Evolutionary conservation across 2,888 invertebrate genomes (phyloP), one percentile per base, ranked within the genome.

Genomic region (Cacoxenus indagator): DNA sequence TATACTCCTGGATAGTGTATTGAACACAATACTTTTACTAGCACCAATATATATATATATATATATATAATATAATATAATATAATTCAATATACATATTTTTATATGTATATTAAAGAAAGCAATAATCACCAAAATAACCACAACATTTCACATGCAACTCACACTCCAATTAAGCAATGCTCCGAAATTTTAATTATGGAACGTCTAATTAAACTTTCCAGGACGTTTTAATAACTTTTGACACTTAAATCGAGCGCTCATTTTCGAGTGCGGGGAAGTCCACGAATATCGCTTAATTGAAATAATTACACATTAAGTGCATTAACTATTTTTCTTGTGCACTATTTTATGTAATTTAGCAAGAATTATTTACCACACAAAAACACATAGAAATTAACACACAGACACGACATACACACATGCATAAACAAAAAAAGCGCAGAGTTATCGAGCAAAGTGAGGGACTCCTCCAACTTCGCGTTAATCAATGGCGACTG

Each of bases 231-330:
- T 55, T 62, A 62, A 45, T 62, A n/a, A 45, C 61, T 62, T 45
- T 43, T 62, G 45, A 43, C 61, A 43, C 19, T 43, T 62, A 26
- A 59, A 59, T 59, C 19, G 59, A n/a, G n/a, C 22, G 29, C 9
- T 59, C n/a, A 1, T 31, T 26, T 55, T 22, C 27, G 37, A 2
- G 37, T 11, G 8, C 9, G 37, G 8, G 8, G 37, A 37, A 37
- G 37, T 37, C 9, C 26, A 59, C 27, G 70, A 64, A 74, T 74
- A 76, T 72, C 70, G 74, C 77, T 84, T 84, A 85, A 85, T 85
- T 84, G 84, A 84, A 85, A 85, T 85, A 85, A 86, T 85, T 85
- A 84, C 78, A 84, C 78, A 85, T 85, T 86, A 84, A 82, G 76
- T 83, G 85, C 80, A 84, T 82, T 86, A 84, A 85, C 84, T 85